A percentile compares a stretch with the other conserved stretches of the same genome.
phyloP scores from a whole-genome alignment of 2,888 invertebrate genomes.

The Tenthredo notha region DNA sequence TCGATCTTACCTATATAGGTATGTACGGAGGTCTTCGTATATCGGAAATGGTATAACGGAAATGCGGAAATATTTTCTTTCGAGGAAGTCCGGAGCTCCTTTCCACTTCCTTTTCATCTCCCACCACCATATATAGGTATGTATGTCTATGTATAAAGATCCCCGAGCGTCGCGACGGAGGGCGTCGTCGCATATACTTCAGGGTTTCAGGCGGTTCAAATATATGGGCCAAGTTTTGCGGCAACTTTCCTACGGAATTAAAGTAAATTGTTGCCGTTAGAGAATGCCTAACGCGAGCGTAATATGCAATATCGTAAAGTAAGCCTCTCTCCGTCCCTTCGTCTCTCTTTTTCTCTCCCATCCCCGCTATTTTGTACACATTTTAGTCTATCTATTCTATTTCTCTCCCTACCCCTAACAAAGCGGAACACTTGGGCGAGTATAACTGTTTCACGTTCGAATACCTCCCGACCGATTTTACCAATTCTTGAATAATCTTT shows the following conservation, averaged over 20 bases:
- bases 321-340: background rate
- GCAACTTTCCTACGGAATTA: slow-evolving; percentile 57
- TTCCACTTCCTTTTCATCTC: background rate
- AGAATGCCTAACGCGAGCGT: slow-evolving; percentile 63
- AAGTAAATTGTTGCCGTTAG: slow-evolving; percentile 63
- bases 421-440: background rate
- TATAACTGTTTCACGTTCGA: background rate
- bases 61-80: slow-evolving; percentile 11
- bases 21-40: background rate
- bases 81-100: background rate
- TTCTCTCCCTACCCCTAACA: background rate
- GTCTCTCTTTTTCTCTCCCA: slow-evolving; percentile 36
- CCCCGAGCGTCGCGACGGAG: slow-evolving; percentile 34
- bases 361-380: background rate
- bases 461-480: background rate
- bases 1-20: background rate
- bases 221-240: slow-evolving; percentile 57
- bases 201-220: slow-evolving; percentile 12
- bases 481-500: background rate
- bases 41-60: background rate
- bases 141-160: background rate
- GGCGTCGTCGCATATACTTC: slow-evolving; percentile 33
- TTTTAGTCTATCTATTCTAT: background rate
- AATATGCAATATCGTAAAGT: slow-evolving; percentile 61
- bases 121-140: background rate